Percentiles rank a stretch among this genome's conserved stretches.
These are phyloP conservation scores for Centrocercus urophasianus DNA, from an alignment of 2,113 vertebrate species.

Conservation along the genomic window DNA sequence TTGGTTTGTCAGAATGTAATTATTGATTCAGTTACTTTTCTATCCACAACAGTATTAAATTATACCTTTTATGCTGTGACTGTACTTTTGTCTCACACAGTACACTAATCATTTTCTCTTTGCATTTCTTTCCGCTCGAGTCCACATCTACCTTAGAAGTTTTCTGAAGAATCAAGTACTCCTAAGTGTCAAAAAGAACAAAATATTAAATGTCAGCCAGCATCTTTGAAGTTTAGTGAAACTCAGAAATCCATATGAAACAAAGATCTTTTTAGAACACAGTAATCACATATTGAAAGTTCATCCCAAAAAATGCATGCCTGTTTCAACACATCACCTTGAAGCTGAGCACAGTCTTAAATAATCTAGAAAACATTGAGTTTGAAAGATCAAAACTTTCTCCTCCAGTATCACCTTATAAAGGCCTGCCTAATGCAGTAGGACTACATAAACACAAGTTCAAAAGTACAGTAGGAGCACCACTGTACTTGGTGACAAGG, in stretches of 20 bases:
- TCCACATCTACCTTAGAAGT: conserved; percentile 92
- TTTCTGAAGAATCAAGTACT: conserved; percentile 89
- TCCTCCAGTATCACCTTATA: background rate
- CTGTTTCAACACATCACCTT: background rate
- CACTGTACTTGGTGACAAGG: background rate
- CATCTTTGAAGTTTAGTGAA: background rate
- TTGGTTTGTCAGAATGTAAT: conserved; percentile 75
- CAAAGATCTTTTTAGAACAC: background rate
- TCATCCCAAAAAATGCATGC: background rate
- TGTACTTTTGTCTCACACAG: conserved; percentile 83
- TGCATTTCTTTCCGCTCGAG: conserved; percentile 92
- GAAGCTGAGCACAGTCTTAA: background rate
- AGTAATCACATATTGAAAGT: background rate
- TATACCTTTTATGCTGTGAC: conserved; percentile 81
- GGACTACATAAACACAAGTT: background rate
- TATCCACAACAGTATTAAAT: conserved; percentile 75
- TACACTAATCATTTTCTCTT: conserved; percentile 93
- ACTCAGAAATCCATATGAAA: background rate
- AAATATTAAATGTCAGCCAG: conserved; percentile 17
- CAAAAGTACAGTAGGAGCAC: background rate
- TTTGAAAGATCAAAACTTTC: background rate
- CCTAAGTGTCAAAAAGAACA: conserved; percentile 75
- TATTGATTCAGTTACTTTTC: conserved; percentile 75
- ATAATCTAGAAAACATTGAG: background rate
- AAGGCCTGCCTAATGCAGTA: background rate